A percentile compares a stretch with the other conserved stretches of the same genome.
Conservation (phyloP, 2,888 invertebrate species). For the Lomographa bimaculata region DNA sequence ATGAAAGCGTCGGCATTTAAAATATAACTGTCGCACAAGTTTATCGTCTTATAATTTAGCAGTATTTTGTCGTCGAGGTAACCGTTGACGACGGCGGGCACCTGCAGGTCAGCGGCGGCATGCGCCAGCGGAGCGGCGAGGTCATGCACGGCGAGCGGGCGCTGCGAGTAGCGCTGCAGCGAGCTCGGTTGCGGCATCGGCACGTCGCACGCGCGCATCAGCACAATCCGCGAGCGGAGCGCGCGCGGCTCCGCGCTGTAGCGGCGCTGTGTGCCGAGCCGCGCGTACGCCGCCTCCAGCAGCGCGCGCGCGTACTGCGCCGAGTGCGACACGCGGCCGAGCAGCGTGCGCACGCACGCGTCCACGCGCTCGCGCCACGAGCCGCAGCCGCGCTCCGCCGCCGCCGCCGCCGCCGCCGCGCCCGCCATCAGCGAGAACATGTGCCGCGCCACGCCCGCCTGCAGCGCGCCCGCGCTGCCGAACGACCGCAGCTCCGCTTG, state of each 20-base stretch:
- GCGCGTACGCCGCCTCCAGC: constrained; percentile 46
- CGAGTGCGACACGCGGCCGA: constrained; percentile 53
- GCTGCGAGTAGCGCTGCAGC: constrained; percentile 38
- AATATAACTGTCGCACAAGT: constrained; percentile 52
- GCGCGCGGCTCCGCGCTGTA: constrained; percentile 33
- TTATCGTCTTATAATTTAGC: constrained; percentile 42
- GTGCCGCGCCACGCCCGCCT: constrained; percentile 38
- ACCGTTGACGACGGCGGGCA: constrained; percentile 49
- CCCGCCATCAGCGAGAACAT: constrained; percentile 36
- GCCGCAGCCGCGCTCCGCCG: constrained; percentile 18
- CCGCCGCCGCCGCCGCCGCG: constrained; percentile 23
- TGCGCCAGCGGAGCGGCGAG: constrained; percentile 30
- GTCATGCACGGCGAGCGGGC: constrained; percentile 39
- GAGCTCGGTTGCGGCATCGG: constrained; percentile 15
- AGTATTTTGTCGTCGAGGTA: constrained; percentile 42
- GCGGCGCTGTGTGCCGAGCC: constrained; percentile 34
- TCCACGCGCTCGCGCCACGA: constrained; percentile 45
- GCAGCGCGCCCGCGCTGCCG: constrained; percentile 35
- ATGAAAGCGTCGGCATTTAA: constrained; percentile 41
- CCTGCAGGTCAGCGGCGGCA: constrained; percentile 20
- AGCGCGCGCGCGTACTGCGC: constrained; percentile 53
- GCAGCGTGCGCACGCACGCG: constrained; percentile 43
- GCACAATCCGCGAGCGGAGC: constrained; percentile 24
- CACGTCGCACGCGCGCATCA: not conserved
- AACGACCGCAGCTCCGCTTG: constrained; percentile 32